Evolutionary conservation across 2,113 vertebrate species (phyloP).

Genomic region (Myrmecophaga tridactyla): DNA sequence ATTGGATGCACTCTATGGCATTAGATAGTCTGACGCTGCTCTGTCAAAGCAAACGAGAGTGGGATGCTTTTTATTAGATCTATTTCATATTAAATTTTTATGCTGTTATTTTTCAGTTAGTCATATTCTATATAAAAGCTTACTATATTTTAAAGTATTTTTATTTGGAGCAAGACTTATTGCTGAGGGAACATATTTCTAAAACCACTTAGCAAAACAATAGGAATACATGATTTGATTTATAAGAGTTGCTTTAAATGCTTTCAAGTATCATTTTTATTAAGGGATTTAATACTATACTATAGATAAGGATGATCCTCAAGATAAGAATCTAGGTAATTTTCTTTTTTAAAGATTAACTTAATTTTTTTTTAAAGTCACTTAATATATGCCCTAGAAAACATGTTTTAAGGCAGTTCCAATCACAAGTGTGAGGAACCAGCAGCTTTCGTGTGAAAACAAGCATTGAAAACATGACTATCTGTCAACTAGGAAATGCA

Average conservation of each 20-base stretch:
- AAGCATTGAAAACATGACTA: too few species aligned
- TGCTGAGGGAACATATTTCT: not conserved
- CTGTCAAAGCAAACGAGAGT: not conserved
- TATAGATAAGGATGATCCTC: not conserved
- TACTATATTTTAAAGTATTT: not conserved
- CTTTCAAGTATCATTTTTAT: not conserved
- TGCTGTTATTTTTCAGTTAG: not conserved
- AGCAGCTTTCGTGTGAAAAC: not conserved
- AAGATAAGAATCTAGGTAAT: not conserved
- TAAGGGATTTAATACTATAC: not conserved
- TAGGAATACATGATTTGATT: not conserved
- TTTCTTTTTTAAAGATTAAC: not conserved
- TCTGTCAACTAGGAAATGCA: not conserved
- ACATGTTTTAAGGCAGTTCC: not conserved
- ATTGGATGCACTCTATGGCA: accelerated
- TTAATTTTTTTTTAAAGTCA: not conserved
- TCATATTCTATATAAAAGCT: not conserved
- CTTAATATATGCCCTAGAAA: not conserved
- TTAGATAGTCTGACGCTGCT: too few species aligned
- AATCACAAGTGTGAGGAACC: not conserved
- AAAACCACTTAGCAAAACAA: not conserved
- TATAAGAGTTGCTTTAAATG: not conserved
- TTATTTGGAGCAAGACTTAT: not conserved
- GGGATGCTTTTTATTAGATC: too few species aligned
- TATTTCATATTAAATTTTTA: not conserved